Evolutionary conservation across 1,140 invertebrate species (phyloP).

Genomic region (Drosophila gunungcola): DNA sequence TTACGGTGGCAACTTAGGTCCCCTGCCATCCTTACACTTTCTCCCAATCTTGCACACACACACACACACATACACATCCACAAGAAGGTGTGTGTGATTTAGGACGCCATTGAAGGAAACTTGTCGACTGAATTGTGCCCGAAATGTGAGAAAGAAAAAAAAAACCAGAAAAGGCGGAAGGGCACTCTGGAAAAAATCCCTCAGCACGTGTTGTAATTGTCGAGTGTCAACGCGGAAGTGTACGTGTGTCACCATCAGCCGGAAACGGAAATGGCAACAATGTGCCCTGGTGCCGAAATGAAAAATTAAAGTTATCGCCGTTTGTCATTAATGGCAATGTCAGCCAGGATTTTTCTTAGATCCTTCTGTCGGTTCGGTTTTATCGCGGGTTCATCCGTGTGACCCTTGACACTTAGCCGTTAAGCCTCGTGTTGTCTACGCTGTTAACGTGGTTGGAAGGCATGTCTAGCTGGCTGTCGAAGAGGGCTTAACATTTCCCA

Average conservation of each 20-base stretch:
- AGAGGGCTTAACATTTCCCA: conserved; percentile 18
- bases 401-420: conserved; percentile 29
- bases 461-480: conserved; percentile 31
- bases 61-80: conserved; percentile 1
- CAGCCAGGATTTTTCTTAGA: conserved; percentile 23
- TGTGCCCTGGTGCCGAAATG: conserved; percentile 59
- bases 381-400: conserved; percentile 49
- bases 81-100: conserved; percentile 45
- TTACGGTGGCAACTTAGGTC: conserved; percentile 63
- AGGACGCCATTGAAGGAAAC: conserved; percentile 55
- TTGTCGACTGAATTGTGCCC: conserved; percentile 50
- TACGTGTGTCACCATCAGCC: conserved; percentile 51
- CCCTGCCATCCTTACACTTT: background rate
- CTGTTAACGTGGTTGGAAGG: conserved; percentile 22
- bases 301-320: conserved; percentile 76
- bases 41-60: background rate
- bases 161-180: conserved; percentile 4
- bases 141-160: conserved; percentile 43
- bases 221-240: conserved; percentile 58
- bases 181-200: conserved; percentile 17
- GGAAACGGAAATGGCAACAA: conserved; percentile 65
- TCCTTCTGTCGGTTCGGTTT: conserved; percentile 12
- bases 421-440: conserved; percentile 47
- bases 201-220: conserved; percentile 78
- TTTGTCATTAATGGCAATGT: conserved; percentile 58